Base-by-base conservation (phyloP, 2,113 vertebrate species). In the Telmatochromis sp. region DNA sequence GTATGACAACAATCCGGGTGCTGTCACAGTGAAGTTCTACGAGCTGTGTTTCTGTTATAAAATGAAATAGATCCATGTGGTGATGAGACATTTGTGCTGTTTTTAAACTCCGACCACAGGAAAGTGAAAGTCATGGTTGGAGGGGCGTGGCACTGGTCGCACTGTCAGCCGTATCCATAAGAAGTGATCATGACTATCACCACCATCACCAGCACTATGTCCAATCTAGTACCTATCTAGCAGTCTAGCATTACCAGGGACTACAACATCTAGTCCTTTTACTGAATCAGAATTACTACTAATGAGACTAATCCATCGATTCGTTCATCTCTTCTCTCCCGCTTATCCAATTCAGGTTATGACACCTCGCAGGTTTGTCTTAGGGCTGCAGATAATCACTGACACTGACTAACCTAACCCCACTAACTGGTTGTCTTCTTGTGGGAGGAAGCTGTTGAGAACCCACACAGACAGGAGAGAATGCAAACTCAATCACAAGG, bases 141-240 rank as follows among this genome's bases (percentile, higher is more conserved):
- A 57, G 54, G 54, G 54, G 54, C 54, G 54, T 23, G 21, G 4
- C 21, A 26, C 54, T 26, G 54, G 54, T 57, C 12, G 12, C 54
- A 14, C 54, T 57, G 21, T 57, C 21, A 14, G 21, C 10, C 53
- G n/a, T 55, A 55, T 55, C 53, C 10, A 55, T 55, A 57, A 57
- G 54, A 57, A 57, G n/a, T 26, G 21, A 55, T 23, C 21, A 26
- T 55, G 0, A 55, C 21, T 4, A 26, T 26, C n/a, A 21, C 1
- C n/a, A 54, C 9, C 11, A 23, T 13, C n/a, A 23, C n/a, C 3
- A 50, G 47, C 47, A 50, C 51, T 19, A 23, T 54, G n/a, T 54
- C 53, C n/a, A 54, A 54, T 54, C 53, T 54, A 54, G 3, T 54
- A 54, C 50, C 8, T 51, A 51, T 51, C 50, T 19, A 51, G 17